Percentiles rank a stretch among this genome's conserved stretches.
These are phyloP conservation scores for Sepiola atlantica DNA, from an alignment of 2,888 invertebrate species.

Conservation along the genomic window DNA sequence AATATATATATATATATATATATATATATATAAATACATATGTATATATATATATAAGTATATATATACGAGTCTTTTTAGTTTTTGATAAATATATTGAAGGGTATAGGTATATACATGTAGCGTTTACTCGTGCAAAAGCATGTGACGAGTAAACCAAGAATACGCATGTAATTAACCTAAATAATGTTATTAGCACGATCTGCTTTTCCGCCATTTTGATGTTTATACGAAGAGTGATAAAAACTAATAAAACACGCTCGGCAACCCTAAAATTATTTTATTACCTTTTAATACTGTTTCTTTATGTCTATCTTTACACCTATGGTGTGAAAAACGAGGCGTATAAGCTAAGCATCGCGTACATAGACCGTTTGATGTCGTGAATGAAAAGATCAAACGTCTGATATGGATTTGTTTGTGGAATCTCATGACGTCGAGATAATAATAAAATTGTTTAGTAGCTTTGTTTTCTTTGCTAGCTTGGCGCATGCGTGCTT, in stretches of 20 bases:
- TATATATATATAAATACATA: too few relatives aligned
- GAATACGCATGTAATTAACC: neutral
- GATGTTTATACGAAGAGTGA: neutral
- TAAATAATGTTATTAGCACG: neutral
- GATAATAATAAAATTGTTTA: neutral
- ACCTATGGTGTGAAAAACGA: neutral
- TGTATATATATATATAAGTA: too few relatives aligned
- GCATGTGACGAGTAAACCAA: too few relatives aligned
- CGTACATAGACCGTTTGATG: neutral
- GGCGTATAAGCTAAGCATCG: neutral
- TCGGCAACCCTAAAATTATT: neutral
- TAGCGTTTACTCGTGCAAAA: too few relatives aligned
- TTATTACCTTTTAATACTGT: neutral
- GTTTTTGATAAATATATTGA: too few relatives aligned
- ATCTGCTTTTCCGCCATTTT: neutral
- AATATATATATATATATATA: too few relatives aligned
- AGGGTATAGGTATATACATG: too few relatives aligned
- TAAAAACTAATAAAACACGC: neutral
- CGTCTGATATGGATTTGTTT: neutral
- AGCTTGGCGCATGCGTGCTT: neutral
- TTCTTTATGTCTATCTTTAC: neutral
- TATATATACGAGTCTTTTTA: too few relatives aligned
- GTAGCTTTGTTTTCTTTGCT: neutral
- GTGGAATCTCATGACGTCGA: neutral
- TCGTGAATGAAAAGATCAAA: slow-evolving; percentile 5